phyloP scores from a whole-genome alignment of 2,113 vertebrate genomes.

The Maccullochella peelii region DNA sequence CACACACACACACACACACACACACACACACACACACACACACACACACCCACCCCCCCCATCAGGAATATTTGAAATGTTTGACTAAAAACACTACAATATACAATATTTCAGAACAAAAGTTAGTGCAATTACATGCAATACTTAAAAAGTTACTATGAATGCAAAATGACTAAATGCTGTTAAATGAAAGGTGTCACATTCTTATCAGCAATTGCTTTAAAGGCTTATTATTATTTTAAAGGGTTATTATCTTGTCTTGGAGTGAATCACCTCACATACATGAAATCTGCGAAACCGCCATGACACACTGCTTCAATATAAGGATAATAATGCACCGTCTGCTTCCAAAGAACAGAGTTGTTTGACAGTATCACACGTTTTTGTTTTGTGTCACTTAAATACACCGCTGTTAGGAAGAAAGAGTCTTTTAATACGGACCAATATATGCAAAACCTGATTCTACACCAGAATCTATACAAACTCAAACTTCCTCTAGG shows the following conservation, averaged over 20 bases:
- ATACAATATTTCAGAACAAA: not conserved
- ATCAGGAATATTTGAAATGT: not conserved
- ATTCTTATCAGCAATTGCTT: not conserved
- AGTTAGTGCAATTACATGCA: not conserved
- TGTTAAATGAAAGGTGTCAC: not conserved
- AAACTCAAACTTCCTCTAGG: not conserved
- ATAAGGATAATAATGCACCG: not conserved
- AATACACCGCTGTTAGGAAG: not conserved
- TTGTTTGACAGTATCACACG: not conserved
- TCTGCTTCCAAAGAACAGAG: constrained; percentile 11
- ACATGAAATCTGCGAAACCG: not conserved
- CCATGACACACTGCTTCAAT: not conserved
- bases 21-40: not conserved
- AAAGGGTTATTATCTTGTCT: not conserved
- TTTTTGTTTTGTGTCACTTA: not conserved
- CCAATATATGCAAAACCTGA: constrained; percentile 2
- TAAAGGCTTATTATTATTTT: not conserved
- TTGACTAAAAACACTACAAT: not conserved
- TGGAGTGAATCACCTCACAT: constrained; percentile 9
- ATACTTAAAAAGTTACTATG: not conserved
- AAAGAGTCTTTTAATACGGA: not conserved
- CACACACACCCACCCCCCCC: not conserved
- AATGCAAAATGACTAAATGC: not conserved
- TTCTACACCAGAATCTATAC: not conserved
- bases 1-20: not conserved